phyloP scores from a whole-genome alignment of 2,797 vertebrate species.

The Prunella strophiata region DNA sequence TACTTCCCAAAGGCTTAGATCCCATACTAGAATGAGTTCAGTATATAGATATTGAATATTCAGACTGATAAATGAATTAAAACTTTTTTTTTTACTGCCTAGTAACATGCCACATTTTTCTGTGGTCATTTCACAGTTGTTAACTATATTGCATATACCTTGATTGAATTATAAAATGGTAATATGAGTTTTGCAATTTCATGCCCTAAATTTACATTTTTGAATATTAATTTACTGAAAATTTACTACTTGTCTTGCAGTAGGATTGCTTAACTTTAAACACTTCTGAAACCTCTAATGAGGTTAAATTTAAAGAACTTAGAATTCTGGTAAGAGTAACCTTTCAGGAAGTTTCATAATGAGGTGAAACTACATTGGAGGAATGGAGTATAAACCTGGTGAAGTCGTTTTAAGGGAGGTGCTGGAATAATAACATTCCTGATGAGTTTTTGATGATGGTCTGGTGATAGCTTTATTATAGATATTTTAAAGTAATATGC shows the following conservation, averaged over 20 bases:
- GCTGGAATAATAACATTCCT: neutral
- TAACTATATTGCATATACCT: neutral
- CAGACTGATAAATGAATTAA: neutral
- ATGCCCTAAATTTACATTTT: neutral
- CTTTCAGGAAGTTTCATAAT: neutral
- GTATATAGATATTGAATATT: neutral
- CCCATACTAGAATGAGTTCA: neutral
- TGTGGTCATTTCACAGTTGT: neutral
- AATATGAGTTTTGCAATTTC: neutral
- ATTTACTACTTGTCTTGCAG: neutral
- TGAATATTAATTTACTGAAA: neutral
- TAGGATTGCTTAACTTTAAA: neutral
- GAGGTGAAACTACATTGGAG: neutral
- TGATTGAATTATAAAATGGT: neutral
- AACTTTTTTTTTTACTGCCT: neutral
- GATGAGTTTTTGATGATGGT: neutral
- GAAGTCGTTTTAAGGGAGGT: neutral
- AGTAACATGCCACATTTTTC: neutral
- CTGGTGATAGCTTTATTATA: neutral
- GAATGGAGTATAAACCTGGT: neutral
- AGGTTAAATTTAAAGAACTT: neutral
- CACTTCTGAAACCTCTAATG: neutral
- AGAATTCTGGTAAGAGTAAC: neutral
- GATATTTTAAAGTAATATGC: neutral
- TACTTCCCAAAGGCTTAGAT: neutral